Percentiles rank a stretch among this genome's conserved stretches.
These are phyloP conservation scores for Tholera decimalis DNA, from an alignment of 2,888 invertebrate species.

Conservation along the genomic window DNA sequence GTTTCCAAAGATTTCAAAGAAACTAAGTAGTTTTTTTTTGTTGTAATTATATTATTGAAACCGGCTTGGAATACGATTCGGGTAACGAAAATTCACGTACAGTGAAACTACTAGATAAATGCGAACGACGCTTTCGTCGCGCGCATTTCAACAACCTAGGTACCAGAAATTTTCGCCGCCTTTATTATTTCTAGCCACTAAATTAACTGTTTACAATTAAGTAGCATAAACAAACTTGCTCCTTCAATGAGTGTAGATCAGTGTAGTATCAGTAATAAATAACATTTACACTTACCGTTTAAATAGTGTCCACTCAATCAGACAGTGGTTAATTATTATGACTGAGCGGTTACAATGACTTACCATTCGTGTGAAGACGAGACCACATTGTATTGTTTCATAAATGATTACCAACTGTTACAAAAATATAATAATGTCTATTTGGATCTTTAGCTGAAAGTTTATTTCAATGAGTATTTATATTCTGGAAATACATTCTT, in stretches of 20 bases:
- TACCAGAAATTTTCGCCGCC: too few species aligned
- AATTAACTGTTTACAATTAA: background rate
- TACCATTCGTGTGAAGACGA: conserved; percentile 31
- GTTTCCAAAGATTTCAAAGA: too few species aligned
- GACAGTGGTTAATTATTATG: conserved; percentile 36
- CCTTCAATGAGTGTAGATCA: conserved; percentile 5
- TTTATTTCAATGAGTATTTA: background rate
- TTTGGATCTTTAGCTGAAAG: background rate
- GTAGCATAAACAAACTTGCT: background rate
- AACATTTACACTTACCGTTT: conserved; percentile 27
- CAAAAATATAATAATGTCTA: background rate
- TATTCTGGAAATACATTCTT: too few species aligned
- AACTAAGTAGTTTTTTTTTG: too few species aligned
- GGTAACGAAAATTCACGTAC: too few species aligned
- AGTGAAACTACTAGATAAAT: too few species aligned
- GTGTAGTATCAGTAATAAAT: conserved; percentile 15
- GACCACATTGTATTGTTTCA: conserved; percentile 20
- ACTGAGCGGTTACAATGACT: conserved; percentile 25
- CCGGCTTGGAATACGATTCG: too few species aligned
- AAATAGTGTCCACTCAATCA: conserved; percentile 14
- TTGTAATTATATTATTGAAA: too few species aligned
- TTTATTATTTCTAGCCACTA: background rate
- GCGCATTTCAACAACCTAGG: too few species aligned
- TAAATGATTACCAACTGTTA: conserved; percentile 21
- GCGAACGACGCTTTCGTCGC: too few species aligned